phyloP scores from a whole-genome alignment of 2,888 invertebrate species.

The Erynnis tages region DNA sequence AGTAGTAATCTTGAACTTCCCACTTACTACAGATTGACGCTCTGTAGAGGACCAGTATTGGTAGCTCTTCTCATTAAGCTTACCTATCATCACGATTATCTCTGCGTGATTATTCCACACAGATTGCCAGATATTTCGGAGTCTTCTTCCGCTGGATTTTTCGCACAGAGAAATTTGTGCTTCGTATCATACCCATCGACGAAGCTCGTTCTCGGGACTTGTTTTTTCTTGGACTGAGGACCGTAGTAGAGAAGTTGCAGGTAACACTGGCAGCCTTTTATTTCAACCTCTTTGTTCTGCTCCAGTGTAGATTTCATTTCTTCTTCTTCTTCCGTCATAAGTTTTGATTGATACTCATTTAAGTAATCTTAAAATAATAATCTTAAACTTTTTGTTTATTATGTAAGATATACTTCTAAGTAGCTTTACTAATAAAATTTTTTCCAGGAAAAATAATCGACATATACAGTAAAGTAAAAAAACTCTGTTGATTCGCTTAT shows the following conservation, averaged over 20 bases:
- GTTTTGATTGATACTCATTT: no score
- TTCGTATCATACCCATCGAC: constrained; percentile 15
- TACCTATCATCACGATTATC: constrained; percentile 11
- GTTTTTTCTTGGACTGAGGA: constrained; percentile 5
- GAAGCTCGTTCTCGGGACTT: constrained; percentile 8
- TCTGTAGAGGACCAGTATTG: constrained; percentile 16
- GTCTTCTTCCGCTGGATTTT: constrained; percentile 17
- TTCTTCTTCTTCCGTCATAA: no score
- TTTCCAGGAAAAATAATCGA: constrained; percentile 11
- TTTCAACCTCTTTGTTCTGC: no score
- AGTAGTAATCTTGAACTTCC: constrained; percentile 11
- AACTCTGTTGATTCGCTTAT: constrained; percentile 14
- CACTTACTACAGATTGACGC: constrained; percentile 5
- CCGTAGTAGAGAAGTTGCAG: no score
- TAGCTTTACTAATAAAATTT: constrained; percentile 8
- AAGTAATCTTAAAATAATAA: constrained; percentile 10
- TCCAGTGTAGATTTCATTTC: no score
- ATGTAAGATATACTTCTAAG: background rate
- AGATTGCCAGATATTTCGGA: constrained; percentile 9
- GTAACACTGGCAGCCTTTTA: no score
- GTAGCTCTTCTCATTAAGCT: constrained; percentile 13
- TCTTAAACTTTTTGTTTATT: constrained; percentile 7
- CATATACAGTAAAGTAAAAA: constrained; percentile 10
- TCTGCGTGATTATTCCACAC: constrained; percentile 7
- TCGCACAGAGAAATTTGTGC: constrained; percentile 14